phyloP scores from a whole-genome alignment of 2,888 invertebrate species.

The Trisateles emortualis region DNA sequence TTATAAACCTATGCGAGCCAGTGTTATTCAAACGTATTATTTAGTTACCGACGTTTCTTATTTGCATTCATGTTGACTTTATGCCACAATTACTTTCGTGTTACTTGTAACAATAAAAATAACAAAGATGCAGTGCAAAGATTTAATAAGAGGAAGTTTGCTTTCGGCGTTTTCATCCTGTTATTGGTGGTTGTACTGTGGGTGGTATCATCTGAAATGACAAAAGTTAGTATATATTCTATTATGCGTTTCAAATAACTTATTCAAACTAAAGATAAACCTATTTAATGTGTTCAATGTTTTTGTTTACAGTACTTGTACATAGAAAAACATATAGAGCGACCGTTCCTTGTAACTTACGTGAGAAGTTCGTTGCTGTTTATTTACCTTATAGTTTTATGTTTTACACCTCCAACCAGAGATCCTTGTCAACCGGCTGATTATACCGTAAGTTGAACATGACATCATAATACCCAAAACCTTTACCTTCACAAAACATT shows the following conservation, averaged over 20 bases:
- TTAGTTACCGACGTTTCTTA: conserved; percentile 34
- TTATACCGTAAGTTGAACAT: conserved; percentile 88
- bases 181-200: conserved; percentile 97
- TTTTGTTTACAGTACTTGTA: conserved; percentile 92
- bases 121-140: conserved; percentile 73
- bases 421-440: conserved; percentile 92
- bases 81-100: conserved; percentile 83
- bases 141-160: conserved; percentile 83
- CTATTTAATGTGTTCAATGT: conserved; percentile 14
- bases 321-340: conserved; percentile 93
- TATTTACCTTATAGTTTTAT: conserved; percentile 95
- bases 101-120: conserved; percentile 72
- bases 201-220: conserved; percentile 98
- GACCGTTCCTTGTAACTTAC: conserved; percentile 98
- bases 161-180: conserved; percentile 94
- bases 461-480: not conserved
- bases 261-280: not conserved
- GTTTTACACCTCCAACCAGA: conserved; percentile 96
- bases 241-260: not conserved
- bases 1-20: conserved; percentile 44
- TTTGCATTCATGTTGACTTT: conserved; percentile 81
- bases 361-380: conserved; percentile 97
- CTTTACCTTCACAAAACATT: not conserved
- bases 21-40: conserved; percentile 40
- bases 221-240: conserved; percentile 89